Conservation (phyloP, 1,140 invertebrate species). For the Pogonognathellus flavescens region DNA sequence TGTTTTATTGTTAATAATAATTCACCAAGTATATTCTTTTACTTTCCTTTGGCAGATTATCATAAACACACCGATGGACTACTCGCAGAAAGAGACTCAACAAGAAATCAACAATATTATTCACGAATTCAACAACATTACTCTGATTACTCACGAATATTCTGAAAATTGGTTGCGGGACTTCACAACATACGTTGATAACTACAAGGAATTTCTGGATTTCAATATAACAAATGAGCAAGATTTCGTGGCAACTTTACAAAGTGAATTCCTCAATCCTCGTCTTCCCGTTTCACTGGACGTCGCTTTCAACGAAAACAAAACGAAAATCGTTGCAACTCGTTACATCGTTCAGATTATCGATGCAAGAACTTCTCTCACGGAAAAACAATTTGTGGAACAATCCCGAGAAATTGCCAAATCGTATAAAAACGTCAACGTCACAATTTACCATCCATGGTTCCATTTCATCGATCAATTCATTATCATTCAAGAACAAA, state of each 20-base stretch:
- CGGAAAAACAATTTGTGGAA: conserved; percentile 91
- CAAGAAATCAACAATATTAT: conserved; percentile 87
- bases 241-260: conserved; percentile 81
- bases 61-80: conserved; percentile 62
- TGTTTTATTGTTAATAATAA: no score
- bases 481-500: conserved; percentile 90
- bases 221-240: conserved; percentile 80
- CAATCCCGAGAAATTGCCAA: conserved; percentile 82
- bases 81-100: conserved; percentile 74
- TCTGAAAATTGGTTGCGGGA: conserved; percentile 83
- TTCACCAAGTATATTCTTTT: no score
- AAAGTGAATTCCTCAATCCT: conserved; percentile 82
- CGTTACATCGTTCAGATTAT: conserved; percentile 90
- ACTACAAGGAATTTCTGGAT: conserved; percentile 87
- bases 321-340: conserved; percentile 82
- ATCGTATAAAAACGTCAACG: conserved; percentile 75
- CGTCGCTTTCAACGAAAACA: conserved; percentile 80
- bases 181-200: conserved; percentile 81
- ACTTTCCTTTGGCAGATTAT: no score
- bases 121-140: conserved; percentile 82
- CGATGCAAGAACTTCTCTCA: conserved; percentile 88
- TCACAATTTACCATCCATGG: conserved; percentile 91
- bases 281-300: conserved; percentile 82
- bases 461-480: conserved; percentile 97
- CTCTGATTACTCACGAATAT: conserved; percentile 81